These are phyloP conservation scores for Elmis aenea DNA, from an alignment of 2,888 invertebrate genomes.

Conservation along the genomic window DNA sequence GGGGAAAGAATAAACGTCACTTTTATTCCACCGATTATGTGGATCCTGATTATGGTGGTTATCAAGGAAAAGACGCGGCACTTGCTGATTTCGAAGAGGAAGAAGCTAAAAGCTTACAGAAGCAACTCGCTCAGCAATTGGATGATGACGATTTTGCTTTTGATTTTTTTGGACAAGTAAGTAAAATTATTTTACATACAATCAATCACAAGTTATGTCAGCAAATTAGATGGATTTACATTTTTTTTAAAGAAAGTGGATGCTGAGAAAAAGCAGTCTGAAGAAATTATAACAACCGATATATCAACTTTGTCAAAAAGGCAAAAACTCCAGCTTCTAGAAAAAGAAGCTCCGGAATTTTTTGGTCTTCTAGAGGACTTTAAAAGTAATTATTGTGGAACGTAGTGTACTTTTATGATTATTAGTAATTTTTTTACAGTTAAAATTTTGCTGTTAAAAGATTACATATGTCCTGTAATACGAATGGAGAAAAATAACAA, in stretches of 20 bases:
- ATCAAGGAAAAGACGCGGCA: constrained; percentile 61
- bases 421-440: constrained; percentile 24
- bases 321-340: constrained; percentile 70
- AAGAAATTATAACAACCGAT: constrained; percentile 67
- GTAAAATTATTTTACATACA: not conserved
- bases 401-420: not conserved
- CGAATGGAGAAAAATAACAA: constrained; percentile 57
- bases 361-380: constrained; percentile 72
- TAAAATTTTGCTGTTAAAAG: constrained; percentile 58
- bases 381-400: constrained; percentile 51
- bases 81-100: constrained; percentile 76
- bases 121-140: constrained; percentile 68
- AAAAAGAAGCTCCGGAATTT: constrained; percentile 87
- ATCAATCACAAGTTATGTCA: not conserved
- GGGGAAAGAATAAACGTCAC: constrained; percentile 76
- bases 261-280: constrained; percentile 40
- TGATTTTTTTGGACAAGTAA: constrained; percentile 52
- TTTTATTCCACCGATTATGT: constrained; percentile 87
- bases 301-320: constrained; percentile 68
- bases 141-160: constrained; percentile 72
- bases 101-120: constrained; percentile 77
- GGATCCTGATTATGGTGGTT: constrained; percentile 77
- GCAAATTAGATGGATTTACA: too few relatives aligned
- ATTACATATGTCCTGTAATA: constrained; percentile 63
- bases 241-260: constrained; percentile 32